These are phyloP conservation scores for Hylaea fasciaria DNA, from an alignment of 2,888 invertebrate species.

Conservation along the genomic window DNA sequence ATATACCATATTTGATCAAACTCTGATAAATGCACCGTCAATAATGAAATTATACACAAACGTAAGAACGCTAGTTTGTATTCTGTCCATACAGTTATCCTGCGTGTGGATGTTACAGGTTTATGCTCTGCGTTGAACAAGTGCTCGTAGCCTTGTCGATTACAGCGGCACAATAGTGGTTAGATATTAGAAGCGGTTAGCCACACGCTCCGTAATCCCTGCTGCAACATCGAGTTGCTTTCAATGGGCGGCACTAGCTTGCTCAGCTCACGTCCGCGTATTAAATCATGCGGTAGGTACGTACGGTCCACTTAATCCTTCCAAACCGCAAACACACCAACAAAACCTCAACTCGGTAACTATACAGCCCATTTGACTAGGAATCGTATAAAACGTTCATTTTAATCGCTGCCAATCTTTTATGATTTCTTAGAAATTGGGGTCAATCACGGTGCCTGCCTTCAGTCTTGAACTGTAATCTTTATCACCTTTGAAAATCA, in stretches of 20 bases:
- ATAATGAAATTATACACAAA: too few relatives aligned
- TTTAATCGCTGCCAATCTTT: slow-evolving; percentile 40
- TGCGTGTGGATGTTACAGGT: too few relatives aligned
- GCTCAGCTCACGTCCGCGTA: slow-evolving; percentile 60
- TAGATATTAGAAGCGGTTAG: not conserved
- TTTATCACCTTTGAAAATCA: slow-evolving; percentile 28
- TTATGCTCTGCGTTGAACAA: too few relatives aligned
- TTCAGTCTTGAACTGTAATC: slow-evolving; percentile 24
- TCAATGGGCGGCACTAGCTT: slow-evolving; percentile 54
- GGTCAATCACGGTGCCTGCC: slow-evolving; percentile 34
- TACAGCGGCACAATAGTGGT: too few relatives aligned
- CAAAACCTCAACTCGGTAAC: slow-evolving; percentile 38
- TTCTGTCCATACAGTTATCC: too few relatives aligned
- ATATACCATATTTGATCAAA: too few relatives aligned
- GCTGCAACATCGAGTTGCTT: slow-evolving; percentile 59
- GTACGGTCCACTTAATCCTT: slow-evolving; percentile 57
- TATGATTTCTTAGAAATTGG: slow-evolving; percentile 32
- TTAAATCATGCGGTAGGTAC: slow-evolving; percentile 62
- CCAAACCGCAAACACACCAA: slow-evolving; percentile 58
- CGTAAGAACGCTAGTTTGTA: too few relatives aligned
- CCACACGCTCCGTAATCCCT: not conserved
- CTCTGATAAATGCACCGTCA: too few relatives aligned
- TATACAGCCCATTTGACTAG: slow-evolving; percentile 35
- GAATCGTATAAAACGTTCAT: slow-evolving; percentile 38
- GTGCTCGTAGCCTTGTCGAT: too few relatives aligned